phyloP scores from a whole-genome alignment of 2,888 invertebrate species.

The Subacronicta megacephala region DNA sequence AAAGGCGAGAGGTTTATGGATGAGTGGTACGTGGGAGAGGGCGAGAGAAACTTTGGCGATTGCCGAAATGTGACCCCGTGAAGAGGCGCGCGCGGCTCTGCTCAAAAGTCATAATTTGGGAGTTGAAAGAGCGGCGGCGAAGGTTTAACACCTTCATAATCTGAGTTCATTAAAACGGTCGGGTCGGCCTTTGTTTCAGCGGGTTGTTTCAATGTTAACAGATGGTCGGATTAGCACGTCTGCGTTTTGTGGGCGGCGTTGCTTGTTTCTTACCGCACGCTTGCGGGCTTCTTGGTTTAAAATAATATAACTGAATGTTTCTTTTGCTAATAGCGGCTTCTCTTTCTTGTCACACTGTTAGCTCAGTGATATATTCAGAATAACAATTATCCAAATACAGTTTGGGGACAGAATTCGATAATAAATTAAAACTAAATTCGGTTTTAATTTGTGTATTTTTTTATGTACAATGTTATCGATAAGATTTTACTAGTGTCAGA shows the following conservation, averaged over 20 bases:
- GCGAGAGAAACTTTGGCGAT: slow-evolving; percentile 71
- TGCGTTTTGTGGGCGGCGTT: slow-evolving; percentile 70
- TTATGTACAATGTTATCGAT: too few relatives aligned
- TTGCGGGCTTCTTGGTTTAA: slow-evolving; percentile 51
- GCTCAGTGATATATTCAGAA: too few relatives aligned
- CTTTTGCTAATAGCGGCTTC: slow-evolving; percentile 5
- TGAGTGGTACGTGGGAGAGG: slow-evolving; percentile 68
- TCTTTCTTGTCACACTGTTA: not conserved
- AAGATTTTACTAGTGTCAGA: too few relatives aligned
- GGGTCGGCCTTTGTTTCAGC: slow-evolving; percentile 88
- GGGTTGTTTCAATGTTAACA: slow-evolving; percentile 85
- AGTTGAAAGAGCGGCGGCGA: slow-evolving; percentile 86
- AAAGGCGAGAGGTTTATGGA: slow-evolving; percentile 79
- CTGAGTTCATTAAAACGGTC: slow-evolving; percentile 86
- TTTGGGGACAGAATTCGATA: too few relatives aligned
- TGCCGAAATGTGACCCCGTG: slow-evolving; percentile 86
- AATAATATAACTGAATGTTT: slow-evolving; percentile 36
- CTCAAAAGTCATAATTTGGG: slow-evolving; percentile 86
- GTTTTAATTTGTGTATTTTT: too few relatives aligned
- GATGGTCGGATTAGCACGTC: slow-evolving; percentile 87
- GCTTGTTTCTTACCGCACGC: slow-evolving; percentile 61
- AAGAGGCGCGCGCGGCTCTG: slow-evolving; percentile 73
- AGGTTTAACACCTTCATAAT: slow-evolving; percentile 89
- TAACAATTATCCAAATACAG: too few relatives aligned
- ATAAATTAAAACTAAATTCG: too few relatives aligned